Conservation (phyloP, 2,888 invertebrate genomes). For the Apamea monoglypha region DNA sequence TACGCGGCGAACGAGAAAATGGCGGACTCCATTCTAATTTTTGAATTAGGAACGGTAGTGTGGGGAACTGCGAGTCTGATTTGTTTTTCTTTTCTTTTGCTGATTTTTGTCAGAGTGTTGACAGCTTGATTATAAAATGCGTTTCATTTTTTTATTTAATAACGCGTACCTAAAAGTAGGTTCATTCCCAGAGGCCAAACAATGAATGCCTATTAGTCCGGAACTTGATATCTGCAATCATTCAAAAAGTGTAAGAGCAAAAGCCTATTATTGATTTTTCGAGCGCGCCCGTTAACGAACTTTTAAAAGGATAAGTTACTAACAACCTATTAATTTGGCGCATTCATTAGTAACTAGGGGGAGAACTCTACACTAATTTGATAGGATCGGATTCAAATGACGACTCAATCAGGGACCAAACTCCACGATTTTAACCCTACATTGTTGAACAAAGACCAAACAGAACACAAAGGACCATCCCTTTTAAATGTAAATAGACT, state of each 20-base stretch:
- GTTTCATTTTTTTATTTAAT: background rate
- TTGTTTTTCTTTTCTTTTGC: background rate
- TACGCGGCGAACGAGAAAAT: constrained; percentile 58
- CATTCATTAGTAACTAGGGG: constrained; percentile 54
- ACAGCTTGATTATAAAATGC: background rate
- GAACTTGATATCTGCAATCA: constrained; percentile 15
- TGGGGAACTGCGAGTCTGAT: background rate
- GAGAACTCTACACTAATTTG: constrained; percentile 48
- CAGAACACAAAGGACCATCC: constrained; percentile 59
- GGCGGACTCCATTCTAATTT: constrained; percentile 52
- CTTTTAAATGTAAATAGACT: constrained; percentile 66
- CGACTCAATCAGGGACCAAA: constrained; percentile 39
- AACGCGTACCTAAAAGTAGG: background rate
- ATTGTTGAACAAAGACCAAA: constrained; percentile 61
- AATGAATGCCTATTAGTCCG: background rate
- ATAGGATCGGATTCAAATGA: constrained; percentile 49
- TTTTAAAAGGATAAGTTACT: constrained; percentile 59
- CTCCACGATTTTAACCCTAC: constrained; percentile 36
- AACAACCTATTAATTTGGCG: constrained; percentile 57
- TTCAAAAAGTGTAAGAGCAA: constrained; percentile 33
- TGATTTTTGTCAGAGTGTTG: background rate
- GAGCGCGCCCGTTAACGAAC: constrained; percentile 40
- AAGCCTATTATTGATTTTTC: constrained; percentile 37
- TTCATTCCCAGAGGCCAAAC: background rate
- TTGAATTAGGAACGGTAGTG: constrained; percentile 47